Percentiles rank a stretch among this genome's conserved stretches.
phyloP scores from a whole-genome alignment of 2,113 vertebrate species.

The Hystrix cristata region DNA sequence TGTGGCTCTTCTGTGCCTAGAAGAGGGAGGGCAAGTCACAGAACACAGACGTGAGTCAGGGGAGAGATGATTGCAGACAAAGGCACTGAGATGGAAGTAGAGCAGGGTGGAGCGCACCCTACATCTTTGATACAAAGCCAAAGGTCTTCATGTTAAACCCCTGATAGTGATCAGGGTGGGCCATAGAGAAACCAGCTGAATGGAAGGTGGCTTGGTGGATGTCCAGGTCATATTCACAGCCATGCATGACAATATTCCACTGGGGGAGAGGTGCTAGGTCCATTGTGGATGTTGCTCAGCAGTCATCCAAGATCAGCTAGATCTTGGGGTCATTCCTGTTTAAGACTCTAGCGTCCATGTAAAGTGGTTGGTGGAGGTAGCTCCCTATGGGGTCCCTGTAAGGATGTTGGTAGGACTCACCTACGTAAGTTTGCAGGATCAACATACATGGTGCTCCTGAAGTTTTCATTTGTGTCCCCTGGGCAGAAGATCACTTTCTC shows the following conservation, averaged over 20 bases:
- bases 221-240: slow-evolving; percentile 87
- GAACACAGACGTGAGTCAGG: slow-evolving; percentile 85
- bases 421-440: slow-evolving; percentile 83
- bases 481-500: slow-evolving; percentile 9
- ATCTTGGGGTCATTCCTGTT: slow-evolving; percentile 88
- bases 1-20: slow-evolving; percentile 79
- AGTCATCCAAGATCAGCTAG: slow-evolving; percentile 87
- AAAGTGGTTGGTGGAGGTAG: slow-evolving; percentile 87
- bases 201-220: slow-evolving; percentile 87
- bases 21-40: slow-evolving; percentile 76
- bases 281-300: slow-evolving; percentile 85
- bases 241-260: slow-evolving; percentile 88
- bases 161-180: slow-evolving; percentile 84
- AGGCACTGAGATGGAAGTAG: slow-evolving; percentile 87
- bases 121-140: slow-evolving; percentile 83
- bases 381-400: slow-evolving; percentile 85
- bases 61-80: slow-evolving; percentile 81
- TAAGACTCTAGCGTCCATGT: slow-evolving; percentile 87
- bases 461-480: slow-evolving; percentile 56
- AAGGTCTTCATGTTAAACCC: slow-evolving; percentile 90
- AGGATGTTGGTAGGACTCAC: slow-evolving; percentile 65
- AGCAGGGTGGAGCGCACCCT: slow-evolving; percentile 79
- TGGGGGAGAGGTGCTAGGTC: slow-evolving; percentile 80
- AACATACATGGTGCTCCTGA: slow-evolving; percentile 83
- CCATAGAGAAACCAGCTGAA: slow-evolving; percentile 65